Conservation (phyloP, 2,888 invertebrate genomes). For the Drosophila affinis region DNA sequence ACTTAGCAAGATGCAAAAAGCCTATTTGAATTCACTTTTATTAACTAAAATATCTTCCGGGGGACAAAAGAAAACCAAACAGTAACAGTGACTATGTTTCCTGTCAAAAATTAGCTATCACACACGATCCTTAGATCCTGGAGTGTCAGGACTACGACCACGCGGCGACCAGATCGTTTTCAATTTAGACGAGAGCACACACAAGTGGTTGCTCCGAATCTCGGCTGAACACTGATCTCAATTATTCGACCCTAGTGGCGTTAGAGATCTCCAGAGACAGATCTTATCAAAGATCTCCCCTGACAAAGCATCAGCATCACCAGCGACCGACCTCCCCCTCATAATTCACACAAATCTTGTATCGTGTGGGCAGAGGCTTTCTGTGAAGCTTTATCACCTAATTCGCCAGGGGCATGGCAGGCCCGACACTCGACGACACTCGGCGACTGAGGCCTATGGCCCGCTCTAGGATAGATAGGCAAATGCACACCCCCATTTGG, state of each 20-base stretch:
- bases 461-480: conserved; percentile 15
- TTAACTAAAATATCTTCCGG: not conserved
- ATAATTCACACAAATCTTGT: conserved; percentile 63
- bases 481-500: conserved; percentile 40
- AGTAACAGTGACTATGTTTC: not conserved
- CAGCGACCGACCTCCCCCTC: conserved; percentile 11
- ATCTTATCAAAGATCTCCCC: conserved; percentile 45
- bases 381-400: conserved; percentile 44
- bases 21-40: not conserved
- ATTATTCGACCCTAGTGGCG: conserved; percentile 18
- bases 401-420: conserved; percentile 39
- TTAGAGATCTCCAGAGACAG: conserved; percentile 30
- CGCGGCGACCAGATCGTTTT: not conserved
- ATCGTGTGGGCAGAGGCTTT: conserved; percentile 38
- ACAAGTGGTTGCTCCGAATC: conserved; percentile 42
- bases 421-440: not conserved
- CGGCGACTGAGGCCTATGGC: not conserved
- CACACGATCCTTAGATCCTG: conserved; percentile 28
- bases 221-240: conserved; percentile 50
- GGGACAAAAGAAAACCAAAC: not conserved
- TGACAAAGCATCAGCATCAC: conserved; percentile 10
- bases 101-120: not conserved
- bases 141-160: conserved; percentile 26
- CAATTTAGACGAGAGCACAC: conserved; percentile 10
- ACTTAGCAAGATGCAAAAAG: conserved; percentile 5